Conservation (phyloP, 2,113 vertebrate genomes). For the Brachyhypopomus gauderio region DNA sequence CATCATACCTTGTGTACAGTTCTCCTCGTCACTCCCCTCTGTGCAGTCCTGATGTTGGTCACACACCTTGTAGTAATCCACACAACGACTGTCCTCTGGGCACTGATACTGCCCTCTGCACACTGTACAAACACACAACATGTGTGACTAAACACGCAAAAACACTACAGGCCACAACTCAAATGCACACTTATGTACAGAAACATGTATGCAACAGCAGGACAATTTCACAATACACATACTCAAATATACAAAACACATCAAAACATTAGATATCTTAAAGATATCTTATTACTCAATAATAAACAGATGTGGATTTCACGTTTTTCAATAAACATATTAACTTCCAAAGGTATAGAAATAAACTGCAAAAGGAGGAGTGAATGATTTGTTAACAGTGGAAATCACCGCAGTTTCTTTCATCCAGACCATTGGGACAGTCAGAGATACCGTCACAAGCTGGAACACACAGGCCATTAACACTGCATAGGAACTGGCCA, state of each 20-base stretch:
- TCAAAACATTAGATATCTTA: too few species aligned
- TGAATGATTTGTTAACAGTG: too few species aligned
- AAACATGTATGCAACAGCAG: conserved; percentile 14
- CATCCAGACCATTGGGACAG: conserved; percentile 88
- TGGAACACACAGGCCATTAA: conserved; percentile 87
- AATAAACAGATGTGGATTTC: too few species aligned
- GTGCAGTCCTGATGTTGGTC: conserved; percentile 82
- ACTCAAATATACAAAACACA: neutral
- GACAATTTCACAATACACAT: neutral
- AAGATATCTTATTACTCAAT: too few species aligned
- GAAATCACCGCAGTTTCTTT: conserved; percentile 84
- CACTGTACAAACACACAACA: conserved; percentile 69
- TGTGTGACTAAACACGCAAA: too few species aligned
- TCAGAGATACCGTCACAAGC: conserved; percentile 90
- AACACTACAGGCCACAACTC: too few species aligned
- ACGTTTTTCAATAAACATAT: too few species aligned
- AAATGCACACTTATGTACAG: neutral
- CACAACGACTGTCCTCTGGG: conserved; percentile 83
- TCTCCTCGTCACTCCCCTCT: conserved; percentile 81
- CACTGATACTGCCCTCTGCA: conserved; percentile 88
- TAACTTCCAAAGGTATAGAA: too few species aligned
- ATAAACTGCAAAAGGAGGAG: too few species aligned
- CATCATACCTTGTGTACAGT: conserved; percentile 80
- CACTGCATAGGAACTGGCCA: conserved; percentile 82
- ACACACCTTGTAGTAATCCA: conserved; percentile 84